A percentile compares a stretch with the other conserved stretches of the same genome.
These are phyloP conservation scores for Aquatica leii DNA, from an alignment of 2,888 invertebrate species.

Conservation along the genomic window DNA sequence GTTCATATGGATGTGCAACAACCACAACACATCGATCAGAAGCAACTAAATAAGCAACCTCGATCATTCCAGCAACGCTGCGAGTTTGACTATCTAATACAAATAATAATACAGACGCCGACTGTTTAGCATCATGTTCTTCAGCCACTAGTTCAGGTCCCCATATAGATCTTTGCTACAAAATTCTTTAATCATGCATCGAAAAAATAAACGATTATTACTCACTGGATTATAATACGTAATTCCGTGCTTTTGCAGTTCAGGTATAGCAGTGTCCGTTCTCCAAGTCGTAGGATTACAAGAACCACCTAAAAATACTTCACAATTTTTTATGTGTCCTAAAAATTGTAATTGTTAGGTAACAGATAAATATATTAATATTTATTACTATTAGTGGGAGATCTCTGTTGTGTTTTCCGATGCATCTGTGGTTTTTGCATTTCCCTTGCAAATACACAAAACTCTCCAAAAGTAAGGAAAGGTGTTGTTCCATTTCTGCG, in stretches of 20 bases:
- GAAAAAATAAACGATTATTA: slow-evolving; percentile 40
- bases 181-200: slow-evolving; percentile 36
- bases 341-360: slow-evolving; percentile 13
- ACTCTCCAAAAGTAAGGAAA: slow-evolving; percentile 88
- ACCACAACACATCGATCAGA: slow-evolving; percentile 83
- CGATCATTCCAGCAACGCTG: slow-evolving; percentile 92
- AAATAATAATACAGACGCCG: slow-evolving; percentile 89
- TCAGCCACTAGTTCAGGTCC: slow-evolving; percentile 91
- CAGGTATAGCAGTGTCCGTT: slow-evolving; percentile 94
- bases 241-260: slow-evolving; percentile 89
- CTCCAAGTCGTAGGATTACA: slow-evolving; percentile 99
- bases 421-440: slow-evolving; percentile 63
- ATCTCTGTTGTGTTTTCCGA: slow-evolving; percentile 55
- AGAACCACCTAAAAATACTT: slow-evolving; percentile 98
- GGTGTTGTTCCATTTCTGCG: slow-evolving; percentile 66
- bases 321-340: slow-evolving; percentile 54
- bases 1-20: slow-evolving; percentile 83
- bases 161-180: slow-evolving; percentile 96
- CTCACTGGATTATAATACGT: slow-evolving; percentile 98
- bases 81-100: slow-evolving; percentile 96
- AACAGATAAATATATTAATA: not conserved
- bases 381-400: slow-evolving; percentile 30
- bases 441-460: slow-evolving; percentile 89
- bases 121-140: slow-evolving; percentile 92
- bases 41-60: slow-evolving; percentile 89